phyloP scores from a whole-genome alignment of 2,888 invertebrate genomes.

The Hirtodrosophila duncani region DNA sequence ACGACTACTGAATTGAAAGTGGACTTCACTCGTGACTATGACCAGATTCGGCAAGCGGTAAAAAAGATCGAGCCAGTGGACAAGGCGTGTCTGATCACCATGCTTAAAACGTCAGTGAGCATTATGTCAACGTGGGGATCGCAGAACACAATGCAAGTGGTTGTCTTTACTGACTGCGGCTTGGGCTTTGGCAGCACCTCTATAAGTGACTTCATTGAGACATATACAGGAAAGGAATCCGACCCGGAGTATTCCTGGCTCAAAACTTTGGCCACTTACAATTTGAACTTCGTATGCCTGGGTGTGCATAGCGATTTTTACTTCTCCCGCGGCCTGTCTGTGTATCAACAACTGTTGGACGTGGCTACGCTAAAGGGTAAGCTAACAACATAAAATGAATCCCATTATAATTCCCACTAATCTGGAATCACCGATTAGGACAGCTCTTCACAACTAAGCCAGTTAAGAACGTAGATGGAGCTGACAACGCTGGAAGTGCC shows the following conservation, averaged over 20 bases:
- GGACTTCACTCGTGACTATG: conserved; percentile 93
- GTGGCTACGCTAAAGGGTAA: conserved; percentile 84
- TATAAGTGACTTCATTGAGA: conserved; percentile 81
- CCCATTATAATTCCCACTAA: neutral
- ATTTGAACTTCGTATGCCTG: conserved; percentile 87
- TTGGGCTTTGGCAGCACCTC: conserved; percentile 82
- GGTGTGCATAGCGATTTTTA: conserved; percentile 83
- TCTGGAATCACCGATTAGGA: conserved; percentile 37
- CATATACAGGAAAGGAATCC: conserved; percentile 50
- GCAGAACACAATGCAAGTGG: conserved; percentile 89
- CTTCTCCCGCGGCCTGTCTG: conserved; percentile 74
- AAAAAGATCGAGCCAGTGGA: conserved; percentile 90
- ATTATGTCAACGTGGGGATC: conserved; percentile 94
- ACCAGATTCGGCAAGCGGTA: conserved; percentile 86
- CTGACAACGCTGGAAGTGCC: conserved; percentile 10
- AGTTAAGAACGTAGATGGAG: conserved; percentile 35
- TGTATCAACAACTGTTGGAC: conserved; percentile 89
- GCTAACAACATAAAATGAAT: neutral
- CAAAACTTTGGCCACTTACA: conserved; percentile 89
- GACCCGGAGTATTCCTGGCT: conserved; percentile 81
- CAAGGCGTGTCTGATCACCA: conserved; percentile 90
- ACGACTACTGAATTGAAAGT: conserved; percentile 82
- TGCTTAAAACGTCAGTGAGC: conserved; percentile 88
- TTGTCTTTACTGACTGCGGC: conserved; percentile 88
- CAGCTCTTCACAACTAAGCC: conserved; percentile 69